phyloP scores from a whole-genome alignment of 2,113 vertebrate species.

The Ictalurus punctatus region DNA sequence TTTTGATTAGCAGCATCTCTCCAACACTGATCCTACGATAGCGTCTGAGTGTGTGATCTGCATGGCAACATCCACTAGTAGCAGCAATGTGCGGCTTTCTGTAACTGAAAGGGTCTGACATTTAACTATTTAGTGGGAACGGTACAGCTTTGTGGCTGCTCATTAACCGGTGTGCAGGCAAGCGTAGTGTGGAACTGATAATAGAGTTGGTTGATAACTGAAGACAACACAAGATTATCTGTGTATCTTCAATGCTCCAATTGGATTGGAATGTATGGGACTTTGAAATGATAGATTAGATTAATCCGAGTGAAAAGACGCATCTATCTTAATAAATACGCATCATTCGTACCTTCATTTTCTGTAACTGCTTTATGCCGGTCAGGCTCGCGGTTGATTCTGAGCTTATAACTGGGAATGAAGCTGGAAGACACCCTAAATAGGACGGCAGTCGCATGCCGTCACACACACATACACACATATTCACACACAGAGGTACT shows the following conservation, averaged over 20 bases:
- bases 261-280: neutral
- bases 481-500: too few relatives aligned
- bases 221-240: neutral
- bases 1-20: neutral
- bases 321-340: neutral
- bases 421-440: neutral
- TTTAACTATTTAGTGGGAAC: neutral
- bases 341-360: neutral
- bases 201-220: neutral
- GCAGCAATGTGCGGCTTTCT: neutral
- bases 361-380: neutral
- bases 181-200: neutral
- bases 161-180: neutral
- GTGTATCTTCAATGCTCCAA: neutral
- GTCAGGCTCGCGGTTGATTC: neutral
- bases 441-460: too few relatives aligned
- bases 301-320: neutral
- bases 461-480: too few relatives aligned
- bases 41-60: neutral
- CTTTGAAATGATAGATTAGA: neutral
- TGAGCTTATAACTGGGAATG: neutral
- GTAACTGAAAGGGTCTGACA: neutral
- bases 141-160: neutral
- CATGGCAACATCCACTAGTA: neutral
- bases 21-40: neutral